A percentile compares a stretch with the other conserved stretches of the same genome.
These are phyloP conservation scores for Cheilosia vulpina DNA, from an alignment of 2,888 invertebrate species.

Conservation along the genomic window DNA sequence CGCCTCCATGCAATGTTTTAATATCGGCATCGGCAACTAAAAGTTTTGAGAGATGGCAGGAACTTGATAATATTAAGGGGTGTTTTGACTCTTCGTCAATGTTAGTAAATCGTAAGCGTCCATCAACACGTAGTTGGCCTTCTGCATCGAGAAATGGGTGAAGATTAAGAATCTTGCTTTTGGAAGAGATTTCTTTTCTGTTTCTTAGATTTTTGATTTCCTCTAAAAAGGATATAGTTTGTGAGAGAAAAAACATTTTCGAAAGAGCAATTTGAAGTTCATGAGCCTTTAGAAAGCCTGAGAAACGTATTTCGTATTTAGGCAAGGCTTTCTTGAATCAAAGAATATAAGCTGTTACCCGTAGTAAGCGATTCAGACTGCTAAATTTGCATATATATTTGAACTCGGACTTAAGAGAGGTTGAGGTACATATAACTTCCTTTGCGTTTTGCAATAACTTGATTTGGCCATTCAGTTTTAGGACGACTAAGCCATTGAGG, in stretches of 20 bases:
- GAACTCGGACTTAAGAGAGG: neutral
- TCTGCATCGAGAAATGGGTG: neutral
- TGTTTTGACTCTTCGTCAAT: neutral
- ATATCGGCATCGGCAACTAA: neutral
- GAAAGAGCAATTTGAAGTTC: neutral
- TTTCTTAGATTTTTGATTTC: neutral
- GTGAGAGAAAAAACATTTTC: neutral
- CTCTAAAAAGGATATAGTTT: neutral
- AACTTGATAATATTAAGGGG: neutral
- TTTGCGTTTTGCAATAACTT: neutral
- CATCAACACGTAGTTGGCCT: neutral
- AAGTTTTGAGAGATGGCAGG: neutral
- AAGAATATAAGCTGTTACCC: neutral
- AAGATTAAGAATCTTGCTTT: neutral
- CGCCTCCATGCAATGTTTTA: constrained; percentile 1
- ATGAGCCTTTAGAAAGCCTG: neutral
- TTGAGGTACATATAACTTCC: no score
- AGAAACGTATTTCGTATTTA: neutral
- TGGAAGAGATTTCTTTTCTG: neutral
- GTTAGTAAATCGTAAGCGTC: neutral
- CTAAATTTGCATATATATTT: neutral
- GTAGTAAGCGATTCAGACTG: neutral
- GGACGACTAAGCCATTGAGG: constrained; percentile 6
- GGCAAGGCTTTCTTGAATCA: no score
- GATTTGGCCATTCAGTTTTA: neutral